Evolutionary conservation across 2,797 vertebrate genomes (phyloP), one percentile per base, ranked within the genome.

Genomic region (Triplophysa bombifrons): DNA sequence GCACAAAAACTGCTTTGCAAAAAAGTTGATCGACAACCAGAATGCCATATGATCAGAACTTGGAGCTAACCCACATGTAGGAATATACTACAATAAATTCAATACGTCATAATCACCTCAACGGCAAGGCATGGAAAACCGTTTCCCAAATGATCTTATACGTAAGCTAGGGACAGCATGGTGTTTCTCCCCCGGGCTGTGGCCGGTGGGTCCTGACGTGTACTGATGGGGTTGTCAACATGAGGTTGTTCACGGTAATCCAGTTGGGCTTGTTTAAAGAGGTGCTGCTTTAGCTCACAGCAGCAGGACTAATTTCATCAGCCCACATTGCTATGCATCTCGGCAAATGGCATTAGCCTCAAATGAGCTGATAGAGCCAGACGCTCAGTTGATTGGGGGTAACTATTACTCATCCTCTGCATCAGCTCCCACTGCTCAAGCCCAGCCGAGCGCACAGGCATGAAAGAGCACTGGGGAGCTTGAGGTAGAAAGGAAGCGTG

Each of bases 311-410:
- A 90, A 93, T 93, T 90, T 90, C 74, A 91, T 93, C 85, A 93
- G 88, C 86, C 87, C 38, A 67, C 88, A 91, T 91, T 86, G 87
- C 90, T 89, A 88, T 93, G 90, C 87, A 88, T 92, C 91, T 92
- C 82, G 83, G 81, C 89, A 92, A 92, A 93, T 90, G 78, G 73
- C 89, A 92, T 93, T 89, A 91, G 86, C 86, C 87, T 91, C 91
- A 88, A 88, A 89, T 85, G 86, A 89, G 88, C 88, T 89, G 90
- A 92, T 91, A 88, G 88, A 91, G 89, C 90, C 61, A 72, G 85
- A 85, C 79, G 84, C 87, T 86, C 78, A 78, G 86, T 86, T 90
- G 85, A 90, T 92, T 91, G 91, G 85, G 80, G 74, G 80, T 82
- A 81, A 82, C 85, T 74, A 84, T 86, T 73, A 78, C 83, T 87